A percentile compares a stretch with the other conserved stretches of the same genome.
Conservation (phyloP, 1,140 invertebrate species). For the Cryptotermes secundus region DNA sequence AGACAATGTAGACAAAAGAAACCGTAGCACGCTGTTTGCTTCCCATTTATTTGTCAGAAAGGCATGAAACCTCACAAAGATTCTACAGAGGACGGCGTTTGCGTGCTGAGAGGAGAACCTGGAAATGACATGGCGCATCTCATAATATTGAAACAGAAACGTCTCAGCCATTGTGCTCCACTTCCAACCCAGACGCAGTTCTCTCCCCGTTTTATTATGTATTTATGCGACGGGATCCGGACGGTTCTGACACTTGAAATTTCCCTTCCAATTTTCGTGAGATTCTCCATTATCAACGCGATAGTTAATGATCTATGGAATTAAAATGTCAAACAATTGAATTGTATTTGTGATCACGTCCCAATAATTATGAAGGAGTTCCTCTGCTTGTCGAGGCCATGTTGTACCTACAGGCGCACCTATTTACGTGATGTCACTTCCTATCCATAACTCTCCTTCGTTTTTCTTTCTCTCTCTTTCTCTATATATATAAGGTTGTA, state of each 20-base stretch:
- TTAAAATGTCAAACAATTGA: not conserved
- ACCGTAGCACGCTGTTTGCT: not conserved
- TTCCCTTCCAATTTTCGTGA: not conserved
- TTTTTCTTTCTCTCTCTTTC: too few relatives aligned
- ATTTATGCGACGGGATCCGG: not conserved
- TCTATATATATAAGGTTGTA: too few relatives aligned
- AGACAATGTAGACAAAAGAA: conserved; percentile 8
- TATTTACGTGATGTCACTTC: too few relatives aligned
- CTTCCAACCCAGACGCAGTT: not conserved
- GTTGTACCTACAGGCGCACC: too few relatives aligned
- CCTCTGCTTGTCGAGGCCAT: too few relatives aligned
- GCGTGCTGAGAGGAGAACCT: not conserved
- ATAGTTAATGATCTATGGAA: not conserved
- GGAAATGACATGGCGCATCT: not conserved
- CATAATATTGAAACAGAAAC: not conserved
- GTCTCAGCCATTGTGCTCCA: not conserved
- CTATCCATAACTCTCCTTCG: too few relatives aligned
- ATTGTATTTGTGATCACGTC: not conserved
- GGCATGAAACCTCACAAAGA: not conserved
- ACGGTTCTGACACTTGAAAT: not conserved
- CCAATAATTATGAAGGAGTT: too few relatives aligned
- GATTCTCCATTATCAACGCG: not conserved
- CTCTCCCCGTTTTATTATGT: not conserved
- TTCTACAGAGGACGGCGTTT: not conserved
- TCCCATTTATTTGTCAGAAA: not conserved